Percentiles rank a stretch among this genome's conserved stretches.
Conservation (phyloP, 2,888 invertebrate species). For the Habroteleia sp. region DNA sequence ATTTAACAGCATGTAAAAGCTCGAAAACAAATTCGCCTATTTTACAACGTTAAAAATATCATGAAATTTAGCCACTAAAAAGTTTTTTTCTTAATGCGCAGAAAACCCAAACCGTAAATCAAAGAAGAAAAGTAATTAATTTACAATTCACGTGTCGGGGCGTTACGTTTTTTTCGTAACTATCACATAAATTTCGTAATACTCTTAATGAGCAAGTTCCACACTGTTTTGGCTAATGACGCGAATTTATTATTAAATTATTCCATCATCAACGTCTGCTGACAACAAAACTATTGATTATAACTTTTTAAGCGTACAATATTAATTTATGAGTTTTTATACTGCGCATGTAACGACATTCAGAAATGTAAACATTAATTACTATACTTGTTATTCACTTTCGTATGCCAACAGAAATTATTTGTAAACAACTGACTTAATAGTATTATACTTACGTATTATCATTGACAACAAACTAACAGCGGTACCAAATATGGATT, state of each 20-base stretch:
- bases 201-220: constrained; percentile 8
- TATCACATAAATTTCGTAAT: constrained; percentile 11
- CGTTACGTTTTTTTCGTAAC: background rate
- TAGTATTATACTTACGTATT: too few relatives aligned
- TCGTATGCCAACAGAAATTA: too few relatives aligned
- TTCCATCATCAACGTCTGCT: constrained; percentile 6
- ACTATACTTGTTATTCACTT: too few relatives aligned
- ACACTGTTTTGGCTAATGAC: constrained; percentile 14
- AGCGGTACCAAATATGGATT: too few relatives aligned
- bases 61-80: background rate
- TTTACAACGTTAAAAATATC: background rate
- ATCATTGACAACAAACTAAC: too few relatives aligned
- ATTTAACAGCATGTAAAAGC: background rate
- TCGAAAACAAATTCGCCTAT: background rate
- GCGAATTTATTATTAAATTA: constrained; percentile 12
- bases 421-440: too few relatives aligned
- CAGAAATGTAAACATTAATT: too few relatives aligned
- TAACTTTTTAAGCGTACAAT: background rate
- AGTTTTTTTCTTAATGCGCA: background rate
- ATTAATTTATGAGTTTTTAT: too few relatives aligned
- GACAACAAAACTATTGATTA: constrained; percentile 2
- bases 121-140: constrained; percentile 13
- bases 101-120: constrained; percentile 1
- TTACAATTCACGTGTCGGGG: constrained; percentile 1
- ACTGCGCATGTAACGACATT: too few relatives aligned